These are phyloP conservation scores for Gonatopus flavifemur DNA, from an alignment of 1,140 invertebrate species.

Conservation along the genomic window DNA sequence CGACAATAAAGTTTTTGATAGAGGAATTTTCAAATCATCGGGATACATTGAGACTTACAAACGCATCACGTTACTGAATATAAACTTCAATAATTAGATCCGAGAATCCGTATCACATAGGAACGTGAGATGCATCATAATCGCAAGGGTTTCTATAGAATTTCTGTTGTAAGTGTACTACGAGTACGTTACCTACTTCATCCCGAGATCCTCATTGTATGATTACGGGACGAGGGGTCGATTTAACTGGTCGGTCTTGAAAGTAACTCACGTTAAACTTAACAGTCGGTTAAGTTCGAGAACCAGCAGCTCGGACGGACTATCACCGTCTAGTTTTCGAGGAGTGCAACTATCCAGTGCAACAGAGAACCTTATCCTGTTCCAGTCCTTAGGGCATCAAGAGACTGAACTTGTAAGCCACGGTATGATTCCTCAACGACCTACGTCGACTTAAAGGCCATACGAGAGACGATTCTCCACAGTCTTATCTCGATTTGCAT, in stretches of 20 bases:
- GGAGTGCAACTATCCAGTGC: no score
- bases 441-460: slow-evolving; percentile 31
- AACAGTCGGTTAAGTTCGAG: slow-evolving; percentile 44
- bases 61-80: no score
- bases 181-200: no score
- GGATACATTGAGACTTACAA: no score
- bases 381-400: slow-evolving; percentile 21
- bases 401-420: slow-evolving; percentile 33
- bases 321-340: no score
- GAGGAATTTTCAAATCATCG: no score
- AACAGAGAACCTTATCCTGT: slow-evolving; percentile 21
- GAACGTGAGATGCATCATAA: no score
- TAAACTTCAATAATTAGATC: no score
- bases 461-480: slow-evolving; percentile 33
- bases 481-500: slow-evolving; percentile 55
- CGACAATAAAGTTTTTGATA: no score
- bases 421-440: slow-evolving; percentile 26
- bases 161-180: no score
- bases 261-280: slow-evolving; percentile 39
- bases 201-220: slow-evolving; percentile 11
- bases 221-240: neutral
- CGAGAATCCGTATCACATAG: no score
- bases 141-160: no score
- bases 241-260: slow-evolving; percentile 27
- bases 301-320: slow-evolving; percentile 26